Evolutionary conservation across 2,113 vertebrate genomes (phyloP).

Genomic region (Meleagris gallopavo): DNA sequence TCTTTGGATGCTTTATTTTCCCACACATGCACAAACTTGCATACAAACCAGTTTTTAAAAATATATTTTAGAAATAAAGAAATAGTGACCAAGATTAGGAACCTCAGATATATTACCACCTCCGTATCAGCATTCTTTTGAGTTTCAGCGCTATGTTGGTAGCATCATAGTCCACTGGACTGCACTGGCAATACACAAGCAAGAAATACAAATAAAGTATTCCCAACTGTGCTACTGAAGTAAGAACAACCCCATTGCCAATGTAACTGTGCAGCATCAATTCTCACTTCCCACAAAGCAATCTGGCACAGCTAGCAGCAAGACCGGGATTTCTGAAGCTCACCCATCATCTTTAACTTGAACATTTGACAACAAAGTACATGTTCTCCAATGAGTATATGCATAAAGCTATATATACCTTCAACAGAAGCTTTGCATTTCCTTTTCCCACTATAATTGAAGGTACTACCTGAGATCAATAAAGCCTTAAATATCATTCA

Average conservation of each 20-base stretch:
- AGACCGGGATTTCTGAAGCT: slow-evolving; percentile 42
- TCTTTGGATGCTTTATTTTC: background rate
- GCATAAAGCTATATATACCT: background rate
- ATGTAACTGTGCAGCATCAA: slow-evolving; percentile 14
- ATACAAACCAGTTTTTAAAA: background rate
- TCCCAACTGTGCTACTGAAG: slow-evolving; percentile 28
- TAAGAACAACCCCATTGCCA: slow-evolving; percentile 47
- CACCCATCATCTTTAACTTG: slow-evolving; percentile 6
- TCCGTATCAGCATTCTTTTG: background rate
- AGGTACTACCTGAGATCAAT: background rate
- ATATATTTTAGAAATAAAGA: background rate
- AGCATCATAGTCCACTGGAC: background rate
- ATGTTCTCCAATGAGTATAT: background rate
- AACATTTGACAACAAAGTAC: background rate
- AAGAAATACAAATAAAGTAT: slow-evolving; percentile 27
- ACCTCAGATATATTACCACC: background rate
- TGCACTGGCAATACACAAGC: background rate
- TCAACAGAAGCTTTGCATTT: background rate
- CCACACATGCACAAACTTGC: background rate
- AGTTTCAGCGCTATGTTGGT: background rate
- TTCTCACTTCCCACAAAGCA: slow-evolving; percentile 73
- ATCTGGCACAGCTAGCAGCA: slow-evolving; percentile 57
- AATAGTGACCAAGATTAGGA: background rate
- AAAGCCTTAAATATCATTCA: background rate
- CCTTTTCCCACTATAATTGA: background rate